Evolutionary conservation across 2,797 vertebrate genomes (phyloP), one percentile per base, ranked within the genome.

Genomic region (Fistularia commersonii): DNA sequence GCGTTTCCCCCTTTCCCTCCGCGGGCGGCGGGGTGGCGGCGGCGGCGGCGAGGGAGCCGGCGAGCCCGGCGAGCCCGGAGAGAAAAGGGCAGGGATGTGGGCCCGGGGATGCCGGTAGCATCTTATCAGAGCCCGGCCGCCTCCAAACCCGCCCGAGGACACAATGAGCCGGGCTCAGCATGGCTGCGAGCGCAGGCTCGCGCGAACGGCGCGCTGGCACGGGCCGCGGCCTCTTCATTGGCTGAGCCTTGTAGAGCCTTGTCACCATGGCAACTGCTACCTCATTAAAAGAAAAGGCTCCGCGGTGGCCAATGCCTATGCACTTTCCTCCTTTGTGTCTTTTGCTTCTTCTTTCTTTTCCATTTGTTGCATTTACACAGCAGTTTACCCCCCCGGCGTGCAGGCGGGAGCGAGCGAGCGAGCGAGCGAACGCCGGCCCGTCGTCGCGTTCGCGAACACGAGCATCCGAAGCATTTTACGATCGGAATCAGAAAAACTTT

Each of bases 221-320:
- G 76, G 81, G 79, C 73, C 80, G 82, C 75, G 82, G 74, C 67
- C 74, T 74, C 56, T 51, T 66, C 79, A 83, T 80, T 74, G 61
- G 70, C 71, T 57, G 64, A 78, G 76, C 64, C 66, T 77, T 70
- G 68, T 75, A 69, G 80, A 86, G 63, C 64, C 69, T 61, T 71
- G 81, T 85, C 79, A 79, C 84, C 80, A 88, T 88, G 80, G 82
- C 76, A 88, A 86, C 77, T 72, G 48, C 76, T 51, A 59, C 68
- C 83, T 84, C 79, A 84, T 85, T 87, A 87, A 61, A 78, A 79
- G n/a, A n/a, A n/a, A n/a, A 79, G 74, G 69, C 72, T 68, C 65
- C 66, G 56, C 77, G 72, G 68, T 77, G 70, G 80, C 75, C 69
- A 64, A 43, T 74, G 79, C 65, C 61, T 43, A 50, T 69, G 74